Base-by-base conservation (phyloP, 2,888 invertebrate species). In the Pseudococcus jackbeardsleyi region DNA sequence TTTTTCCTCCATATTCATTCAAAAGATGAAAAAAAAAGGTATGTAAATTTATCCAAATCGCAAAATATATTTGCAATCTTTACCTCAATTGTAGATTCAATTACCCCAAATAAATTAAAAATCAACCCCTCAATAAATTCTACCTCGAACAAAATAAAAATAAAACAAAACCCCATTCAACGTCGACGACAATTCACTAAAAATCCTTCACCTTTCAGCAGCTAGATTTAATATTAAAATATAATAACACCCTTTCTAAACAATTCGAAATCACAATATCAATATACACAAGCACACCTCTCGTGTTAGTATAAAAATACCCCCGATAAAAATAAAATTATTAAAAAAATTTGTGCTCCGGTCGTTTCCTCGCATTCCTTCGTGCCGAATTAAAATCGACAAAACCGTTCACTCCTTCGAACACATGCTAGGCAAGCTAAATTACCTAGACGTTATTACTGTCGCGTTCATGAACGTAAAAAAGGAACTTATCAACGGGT, bases 321-420 rank as follows among this genome's bases (percentile, higher is more conserved):
- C 8, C 8, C 22, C 68, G 68, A 68, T 68, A 64, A 68, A 68
- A 68, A 26, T 68, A 15, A 68, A 68, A 68, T 68, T 68, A 68
- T 68, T 54, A 54, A 68, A 68, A 68, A 68, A 68, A 64, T 8
- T 17, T 68, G 19, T 9, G 26, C 22, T 15, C 1, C n/a, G 68
- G 68, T 68, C 26, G 22, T 26, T 68, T 68, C 11, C 26, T 68
- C 11, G 19, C 42, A 42, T 42, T 42, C 19, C 4, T 68, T 26
- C 68, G 68, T 68, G 68, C 68, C 19, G 19, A 68, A 68, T 68
- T 26, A 68, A 68, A 68, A 77, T 77, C 42, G 42, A 33, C 77
- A 77, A 77, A 77, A 77, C 39, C 77, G 33, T 77, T 77, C 42
- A 77, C 77, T 42, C 77, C 77, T 77, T 77, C 17, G n/a, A 77